Conservation (phyloP, 2,797 vertebrate species). For the Tragopan temminckii region DNA sequence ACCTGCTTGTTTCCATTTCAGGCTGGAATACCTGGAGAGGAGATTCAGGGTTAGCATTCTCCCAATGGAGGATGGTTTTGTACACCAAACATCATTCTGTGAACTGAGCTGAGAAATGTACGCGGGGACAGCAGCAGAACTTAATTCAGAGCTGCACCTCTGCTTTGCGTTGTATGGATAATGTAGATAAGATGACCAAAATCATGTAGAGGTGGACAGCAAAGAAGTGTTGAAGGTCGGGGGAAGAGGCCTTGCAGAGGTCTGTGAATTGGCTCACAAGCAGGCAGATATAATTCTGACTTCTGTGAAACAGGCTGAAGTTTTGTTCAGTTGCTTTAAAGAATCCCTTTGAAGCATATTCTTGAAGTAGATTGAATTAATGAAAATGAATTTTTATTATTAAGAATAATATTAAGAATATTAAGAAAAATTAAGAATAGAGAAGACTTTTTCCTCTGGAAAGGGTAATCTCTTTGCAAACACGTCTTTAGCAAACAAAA, state of each 20-base stretch:
- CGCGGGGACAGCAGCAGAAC: not conserved
- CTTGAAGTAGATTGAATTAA: not conserved
- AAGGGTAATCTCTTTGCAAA: not conserved
- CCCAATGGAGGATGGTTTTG: not conserved
- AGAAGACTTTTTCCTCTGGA: not conserved
- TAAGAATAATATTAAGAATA: not conserved
- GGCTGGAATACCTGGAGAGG: not conserved
- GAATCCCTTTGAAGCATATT: not conserved
- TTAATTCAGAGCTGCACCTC: not conserved
- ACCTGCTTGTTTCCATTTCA: not conserved
- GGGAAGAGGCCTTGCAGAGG: not conserved
- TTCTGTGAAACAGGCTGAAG: not conserved
- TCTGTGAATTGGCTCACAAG: not conserved
- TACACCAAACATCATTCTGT: not conserved
- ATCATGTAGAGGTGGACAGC: not conserved
- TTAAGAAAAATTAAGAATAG: not conserved
- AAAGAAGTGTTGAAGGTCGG: not conserved
- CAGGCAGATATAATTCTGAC: not conserved
- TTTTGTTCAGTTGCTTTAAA: not conserved
- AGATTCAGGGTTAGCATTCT: fast-evolving
- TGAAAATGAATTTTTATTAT: not conserved
- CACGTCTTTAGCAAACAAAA: not conserved
- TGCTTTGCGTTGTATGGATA: not conserved
- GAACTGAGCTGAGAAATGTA: not conserved
- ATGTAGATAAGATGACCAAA: not conserved